Evolutionary conservation across 2,888 invertebrate genomes (phyloP), one percentile per base, ranked within the genome.

Genomic region (Stegana nigrithorax): DNA sequence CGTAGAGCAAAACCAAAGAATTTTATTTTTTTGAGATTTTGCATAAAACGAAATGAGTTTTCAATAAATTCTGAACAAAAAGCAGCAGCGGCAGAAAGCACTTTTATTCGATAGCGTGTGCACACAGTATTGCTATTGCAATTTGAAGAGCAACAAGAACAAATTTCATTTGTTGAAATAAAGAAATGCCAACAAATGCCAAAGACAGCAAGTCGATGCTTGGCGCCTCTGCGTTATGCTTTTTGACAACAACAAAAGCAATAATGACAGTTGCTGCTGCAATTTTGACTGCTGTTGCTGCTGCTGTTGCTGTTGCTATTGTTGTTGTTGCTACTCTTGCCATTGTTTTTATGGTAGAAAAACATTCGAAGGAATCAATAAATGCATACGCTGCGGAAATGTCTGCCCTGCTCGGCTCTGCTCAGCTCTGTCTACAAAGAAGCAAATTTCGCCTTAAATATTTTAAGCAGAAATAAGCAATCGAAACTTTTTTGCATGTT

Each of bases 261-360:
- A 47, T 60, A 60, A 59, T 62, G 60, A 51, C 36, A 25, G 53
- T 14, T 27, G 32, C 21, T 51, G 50, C n/a, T n/a, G n/a, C n/a
- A n/a, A n/a, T n/a, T n/a, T n/a, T n/a, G n/a, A n/a, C n/a, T n/a
- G n/a, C n/a, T 12, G 27, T 25, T 23, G 47, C 17, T 47, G 51
- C 32, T 45, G 27, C 6, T 32, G 58, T 25, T 58, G 51, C 14
- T 42, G 29, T 19, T 47, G 32, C 39, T 26, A 12, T 14, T 42
- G 27, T 25, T 23, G 51, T 14, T 55, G 55, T 27, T 57, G 42
- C 14, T 32, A 55, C 39, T 58, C 39, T 7, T 42, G 29, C 19
- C 39, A 27, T 36, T 21, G 23, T 23, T n/a, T 50, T 12, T 14
- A 50, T 42, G 42, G 10, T 23, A n/a, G 8, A 23, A 50, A 50